Evolutionary conservation across 2,113 vertebrate species (phyloP), one percentile per base, ranked within the genome.

Genomic region (Lethenteron camtschaticum): DNA sequence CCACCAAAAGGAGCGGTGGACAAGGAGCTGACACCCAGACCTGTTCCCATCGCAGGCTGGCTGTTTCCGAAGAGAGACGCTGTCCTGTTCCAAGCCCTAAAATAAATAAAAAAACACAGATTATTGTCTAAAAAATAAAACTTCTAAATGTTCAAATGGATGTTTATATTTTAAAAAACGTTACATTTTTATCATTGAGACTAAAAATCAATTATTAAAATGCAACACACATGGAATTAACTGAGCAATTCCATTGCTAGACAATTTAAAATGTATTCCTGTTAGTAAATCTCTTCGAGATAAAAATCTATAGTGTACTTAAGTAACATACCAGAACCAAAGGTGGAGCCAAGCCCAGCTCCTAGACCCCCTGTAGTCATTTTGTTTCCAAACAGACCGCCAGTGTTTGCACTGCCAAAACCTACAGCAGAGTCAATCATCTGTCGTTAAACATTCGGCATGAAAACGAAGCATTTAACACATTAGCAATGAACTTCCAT

Each of bases 321-420:
- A 41, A 41, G 2, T 6, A 16, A 11, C 68, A 77, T 81, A 97
- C 92, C 88, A 79, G 86, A 78, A 73, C 90, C 90, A 75, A 99
- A 96, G 10, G 81, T 85, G 3, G 88, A 75, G 68, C 86, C 87
- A 20, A 95, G 84, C 0, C 86, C 86, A 0, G 88, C 76, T 24
- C 89, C 90, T 56, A 95, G 79, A 5, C 84, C 83, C 14, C 87
- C 89, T 0, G 88, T 73, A 0, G 86, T 80, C 9, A 88, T 74
- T 68, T 94, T 96, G 73, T 79, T 91, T 69, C 91, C 88, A 79
- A 97, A 96, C 72, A 95, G 80, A 76, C 84, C 81, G 41, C 77
- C 78, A 2, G 82, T 77, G 77, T 81, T 87, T 24, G 82, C 75
- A 55, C 41, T 7, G 41, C 86, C 85, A 63, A 94, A 96, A 57